Percentiles rank a stretch among this genome's conserved stretches.
Conservation (phyloP, 2,113 vertebrate genomes). For the Salvelinus namaycush region DNA sequence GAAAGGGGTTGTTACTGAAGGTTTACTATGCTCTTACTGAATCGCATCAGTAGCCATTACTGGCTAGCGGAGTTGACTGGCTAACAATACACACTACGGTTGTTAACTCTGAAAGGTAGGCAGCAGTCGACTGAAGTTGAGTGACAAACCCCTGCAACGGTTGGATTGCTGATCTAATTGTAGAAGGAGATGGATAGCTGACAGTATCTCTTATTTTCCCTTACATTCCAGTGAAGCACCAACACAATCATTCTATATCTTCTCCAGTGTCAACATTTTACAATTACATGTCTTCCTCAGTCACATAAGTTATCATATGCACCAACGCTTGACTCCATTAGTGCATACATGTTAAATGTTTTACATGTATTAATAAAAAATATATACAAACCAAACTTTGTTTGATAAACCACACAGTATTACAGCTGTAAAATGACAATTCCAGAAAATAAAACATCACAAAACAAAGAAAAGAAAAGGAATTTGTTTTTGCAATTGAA, state of each 20-base stretch:
- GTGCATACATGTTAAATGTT: slow-evolving; percentile 70
- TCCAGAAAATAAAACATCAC: slow-evolving; percentile 47
- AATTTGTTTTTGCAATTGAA: slow-evolving; percentile 60
- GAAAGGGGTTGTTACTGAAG: slow-evolving; percentile 45
- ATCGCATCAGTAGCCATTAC: background rate
- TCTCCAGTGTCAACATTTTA: slow-evolving; percentile 56
- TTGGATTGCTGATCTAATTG: background rate
- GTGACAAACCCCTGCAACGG: slow-evolving; percentile 24
- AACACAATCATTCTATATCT: slow-evolving; percentile 12
- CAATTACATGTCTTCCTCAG: slow-evolving; percentile 32
- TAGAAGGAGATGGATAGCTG: no score
- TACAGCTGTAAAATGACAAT: slow-evolving; percentile 61
- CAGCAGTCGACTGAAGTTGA: slow-evolving; percentile 72
- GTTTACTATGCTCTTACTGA: slow-evolving; percentile 21
- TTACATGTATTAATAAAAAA: slow-evolving; percentile 64
- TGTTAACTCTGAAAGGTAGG: slow-evolving; percentile 63
- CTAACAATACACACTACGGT: slow-evolving; percentile 49
- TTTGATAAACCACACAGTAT: slow-evolving; percentile 67
- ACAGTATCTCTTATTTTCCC: background rate
- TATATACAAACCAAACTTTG: slow-evolving; percentile 69
- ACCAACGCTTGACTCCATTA: slow-evolving; percentile 52
- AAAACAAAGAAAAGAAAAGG: slow-evolving; percentile 51
- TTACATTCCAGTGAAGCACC: slow-evolving; percentile 42
- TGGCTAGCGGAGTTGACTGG: slow-evolving; percentile 28
- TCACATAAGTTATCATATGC: slow-evolving; percentile 58